A percentile compares a stretch with the other conserved stretches of the same genome.
These are phyloP conservation scores for Sandelia bainsii DNA, from an alignment of 2,797 vertebrate genomes.

Conservation along the genomic window DNA sequence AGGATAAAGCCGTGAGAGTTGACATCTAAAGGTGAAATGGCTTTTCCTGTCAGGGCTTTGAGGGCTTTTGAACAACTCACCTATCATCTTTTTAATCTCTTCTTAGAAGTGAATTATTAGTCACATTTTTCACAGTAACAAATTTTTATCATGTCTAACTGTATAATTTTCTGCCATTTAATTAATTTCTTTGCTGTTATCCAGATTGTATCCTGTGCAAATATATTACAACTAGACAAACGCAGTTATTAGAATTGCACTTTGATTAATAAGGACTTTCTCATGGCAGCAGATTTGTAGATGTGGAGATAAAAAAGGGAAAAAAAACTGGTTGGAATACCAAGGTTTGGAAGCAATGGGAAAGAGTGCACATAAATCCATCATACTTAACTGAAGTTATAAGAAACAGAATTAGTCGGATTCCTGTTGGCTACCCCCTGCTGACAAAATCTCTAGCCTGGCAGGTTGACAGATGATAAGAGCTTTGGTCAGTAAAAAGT, in stretches of 20 bases:
- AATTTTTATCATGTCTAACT: constrained; percentile 5
- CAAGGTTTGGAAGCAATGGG: constrained; percentile 20
- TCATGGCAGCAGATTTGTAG: constrained; percentile 23
- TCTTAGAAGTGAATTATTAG: not conserved
- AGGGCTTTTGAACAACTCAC: constrained; percentile 20
- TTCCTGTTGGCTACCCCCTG: constrained; percentile 61
- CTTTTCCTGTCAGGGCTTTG: constrained; percentile 19
- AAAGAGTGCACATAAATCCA: constrained; percentile 47
- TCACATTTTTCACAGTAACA: constrained; percentile 27
- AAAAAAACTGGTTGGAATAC: not conserved
- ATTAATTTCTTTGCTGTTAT: not conserved
- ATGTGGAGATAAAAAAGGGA: constrained; percentile 11
- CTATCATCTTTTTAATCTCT: constrained; percentile 43
- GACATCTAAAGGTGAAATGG: constrained; percentile 18
- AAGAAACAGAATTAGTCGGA: constrained; percentile 52
- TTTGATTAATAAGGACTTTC: constrained; percentile 8
- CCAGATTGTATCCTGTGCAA: not conserved
- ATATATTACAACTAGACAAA: not conserved
- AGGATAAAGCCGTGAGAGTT: constrained; percentile 8
- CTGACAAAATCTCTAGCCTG: constrained; percentile 57
- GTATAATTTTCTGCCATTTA: constrained; percentile 6
- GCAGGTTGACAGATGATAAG: constrained; percentile 33
- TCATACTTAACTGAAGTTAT: constrained; percentile 64
- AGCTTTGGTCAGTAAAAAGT: constrained; percentile 3
- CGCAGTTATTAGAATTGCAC: not conserved